A percentile compares a stretch with the other conserved stretches of the same genome.
These are phyloP conservation scores for Sceloporus tristichus DNA, from an alignment of 2,113 vertebrate genomes.

Conservation along the genomic window DNA sequence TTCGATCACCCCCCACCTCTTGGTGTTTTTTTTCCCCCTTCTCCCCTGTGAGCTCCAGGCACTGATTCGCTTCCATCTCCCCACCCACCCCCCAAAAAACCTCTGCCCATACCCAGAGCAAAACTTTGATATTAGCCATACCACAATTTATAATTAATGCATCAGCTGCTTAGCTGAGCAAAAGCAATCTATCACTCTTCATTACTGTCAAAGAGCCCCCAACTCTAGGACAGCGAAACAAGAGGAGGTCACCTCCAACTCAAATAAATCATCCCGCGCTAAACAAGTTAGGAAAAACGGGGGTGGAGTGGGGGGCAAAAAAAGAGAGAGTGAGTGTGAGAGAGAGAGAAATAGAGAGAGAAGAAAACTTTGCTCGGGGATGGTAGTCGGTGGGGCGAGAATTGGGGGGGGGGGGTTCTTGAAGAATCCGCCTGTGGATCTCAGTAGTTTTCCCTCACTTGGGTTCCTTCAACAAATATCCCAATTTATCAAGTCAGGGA, in stretches of 20 bases:
- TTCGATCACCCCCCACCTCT: no score
- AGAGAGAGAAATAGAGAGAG: not conserved
- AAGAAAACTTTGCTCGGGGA: slow-evolving; percentile 75
- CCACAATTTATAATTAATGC: slow-evolving; percentile 93
- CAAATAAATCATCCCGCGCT: slow-evolving; percentile 92
- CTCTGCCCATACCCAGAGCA: slow-evolving; percentile 85
- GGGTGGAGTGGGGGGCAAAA: not conserved
- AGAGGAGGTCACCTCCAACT: slow-evolving; percentile 88
- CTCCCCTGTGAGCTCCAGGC: slow-evolving; percentile 61
- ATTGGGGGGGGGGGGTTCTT: not conserved
- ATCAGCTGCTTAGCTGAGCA: slow-evolving; percentile 94
- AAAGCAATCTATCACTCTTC: slow-evolving; percentile 97
- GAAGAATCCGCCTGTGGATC: slow-evolving; percentile 43
- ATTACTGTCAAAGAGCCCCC: slow-evolving; percentile 97
- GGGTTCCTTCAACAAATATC: slow-evolving; percentile 45
- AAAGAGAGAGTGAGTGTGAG: no score
- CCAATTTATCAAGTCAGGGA: slow-evolving; percentile 50
- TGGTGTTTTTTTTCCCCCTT: no score
- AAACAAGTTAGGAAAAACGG: slow-evolving; percentile 76
- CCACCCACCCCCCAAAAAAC: slow-evolving; percentile 49
- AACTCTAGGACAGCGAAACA: slow-evolving; percentile 90
- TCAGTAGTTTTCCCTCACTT: slow-evolving; percentile 42
- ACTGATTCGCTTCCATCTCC: slow-evolving; percentile 58
- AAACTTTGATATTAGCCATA: slow-evolving; percentile 87
- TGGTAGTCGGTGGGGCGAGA: not conserved